A percentile compares a stretch with the other conserved stretches of the same genome.
These are phyloP conservation scores for Ornithorhynchus anatinus DNA, from an alignment of 2,113 vertebrate species.

Conservation along the genomic window DNA sequence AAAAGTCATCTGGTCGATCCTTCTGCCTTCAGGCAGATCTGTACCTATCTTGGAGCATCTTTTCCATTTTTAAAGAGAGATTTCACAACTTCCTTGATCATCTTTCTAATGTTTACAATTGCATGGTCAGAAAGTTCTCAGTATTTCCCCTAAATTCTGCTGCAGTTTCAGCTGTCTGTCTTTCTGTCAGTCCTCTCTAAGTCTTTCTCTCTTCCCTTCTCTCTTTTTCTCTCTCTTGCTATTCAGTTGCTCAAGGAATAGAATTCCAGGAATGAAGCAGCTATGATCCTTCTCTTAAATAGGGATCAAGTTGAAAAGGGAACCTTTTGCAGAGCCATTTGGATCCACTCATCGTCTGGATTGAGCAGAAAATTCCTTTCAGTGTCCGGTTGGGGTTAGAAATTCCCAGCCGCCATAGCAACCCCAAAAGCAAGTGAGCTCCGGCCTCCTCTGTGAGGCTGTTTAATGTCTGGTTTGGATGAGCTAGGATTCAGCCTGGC, in stretches of 20 bases:
- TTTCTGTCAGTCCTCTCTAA: not conserved
- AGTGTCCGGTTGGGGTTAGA: constrained; percentile 39
- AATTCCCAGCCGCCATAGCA: constrained; percentile 54
- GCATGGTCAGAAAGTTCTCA: constrained; percentile 26
- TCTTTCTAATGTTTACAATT: constrained; percentile 19
- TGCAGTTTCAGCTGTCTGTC: not conserved
- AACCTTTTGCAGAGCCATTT: constrained; percentile 3
- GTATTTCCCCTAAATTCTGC: constrained; percentile 27
- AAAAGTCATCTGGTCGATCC: too few species aligned
- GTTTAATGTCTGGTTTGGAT: constrained; percentile 12
- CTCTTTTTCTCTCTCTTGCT: too few species aligned
- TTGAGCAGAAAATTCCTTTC: constrained; percentile 36
- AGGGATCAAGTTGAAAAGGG: constrained; percentile 24
- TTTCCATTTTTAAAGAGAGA: too few species aligned
- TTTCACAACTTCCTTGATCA: too few species aligned
- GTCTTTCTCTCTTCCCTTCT: not conserved
- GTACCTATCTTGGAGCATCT: too few species aligned
- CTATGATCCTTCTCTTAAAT: constrained; percentile 21
- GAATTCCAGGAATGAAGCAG: too few species aligned
- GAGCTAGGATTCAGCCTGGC: not conserved
- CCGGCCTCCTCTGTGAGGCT: not conserved
- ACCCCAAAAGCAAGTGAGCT: constrained; percentile 40
- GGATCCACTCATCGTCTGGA: constrained; percentile 3
- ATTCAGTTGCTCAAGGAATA: too few species aligned
- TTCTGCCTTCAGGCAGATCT: not conserved